A percentile compares a stretch with the other conserved stretches of the same genome.
Conservation (phyloP, 2,888 invertebrate genomes). For the Magallana nippona region DNA sequence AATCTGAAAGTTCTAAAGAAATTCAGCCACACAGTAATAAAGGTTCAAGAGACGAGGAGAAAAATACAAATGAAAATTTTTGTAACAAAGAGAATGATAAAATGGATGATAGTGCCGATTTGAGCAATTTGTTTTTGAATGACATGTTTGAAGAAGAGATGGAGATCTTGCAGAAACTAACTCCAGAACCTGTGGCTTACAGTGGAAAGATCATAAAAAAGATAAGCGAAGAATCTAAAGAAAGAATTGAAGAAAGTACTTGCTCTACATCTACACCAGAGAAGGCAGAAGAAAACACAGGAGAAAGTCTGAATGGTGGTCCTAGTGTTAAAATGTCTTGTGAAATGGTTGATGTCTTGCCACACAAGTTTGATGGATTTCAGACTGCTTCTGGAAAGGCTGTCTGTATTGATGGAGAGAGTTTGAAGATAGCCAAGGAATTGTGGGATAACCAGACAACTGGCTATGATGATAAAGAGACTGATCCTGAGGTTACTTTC, state of each 20-base stretch:
- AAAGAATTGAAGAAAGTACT: neutral
- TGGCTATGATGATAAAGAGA: neutral
- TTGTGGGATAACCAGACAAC: slow-evolving; percentile 34
- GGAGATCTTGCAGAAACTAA: slow-evolving; percentile 52
- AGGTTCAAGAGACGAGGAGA: neutral
- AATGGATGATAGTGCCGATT: slow-evolving; percentile 21
- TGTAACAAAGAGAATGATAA: neutral
- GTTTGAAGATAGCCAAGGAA: slow-evolving; percentile 46
- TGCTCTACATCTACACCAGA: neutral
- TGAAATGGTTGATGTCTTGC: slow-evolving; percentile 14
- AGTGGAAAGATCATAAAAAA: neutral
- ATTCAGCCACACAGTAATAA: neutral
- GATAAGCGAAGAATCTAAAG: neutral
- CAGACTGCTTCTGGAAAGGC: slow-evolving; percentile 52
- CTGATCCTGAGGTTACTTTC: slow-evolving; percentile 12
- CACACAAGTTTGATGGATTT: slow-evolving; percentile 39
- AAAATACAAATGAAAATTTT: neutral
- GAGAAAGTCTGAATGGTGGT: neutral
- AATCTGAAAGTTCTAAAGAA: neutral
- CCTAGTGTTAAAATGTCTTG: neutral
- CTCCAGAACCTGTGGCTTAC: slow-evolving; percentile 41
- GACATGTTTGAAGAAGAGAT: slow-evolving; percentile 63
- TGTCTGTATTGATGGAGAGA: slow-evolving; percentile 41
- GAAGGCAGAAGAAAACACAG: neutral
- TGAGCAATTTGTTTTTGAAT: slow-evolving; percentile 48